phyloP scores from a whole-genome alignment of 2,888 invertebrate species.

The Acronicta aceris region DNA sequence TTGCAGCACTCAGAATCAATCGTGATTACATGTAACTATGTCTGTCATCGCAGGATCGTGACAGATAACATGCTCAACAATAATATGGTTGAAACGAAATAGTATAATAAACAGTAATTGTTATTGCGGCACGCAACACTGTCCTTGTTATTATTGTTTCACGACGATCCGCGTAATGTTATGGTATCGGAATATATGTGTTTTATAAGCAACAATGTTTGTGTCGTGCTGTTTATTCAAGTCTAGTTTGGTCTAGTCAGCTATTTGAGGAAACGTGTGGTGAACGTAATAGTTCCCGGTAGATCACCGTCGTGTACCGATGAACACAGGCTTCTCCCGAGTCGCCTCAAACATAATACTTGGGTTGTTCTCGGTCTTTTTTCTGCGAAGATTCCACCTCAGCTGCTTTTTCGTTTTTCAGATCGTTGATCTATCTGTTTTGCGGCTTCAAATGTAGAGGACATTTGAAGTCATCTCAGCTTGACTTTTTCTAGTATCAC shows the following conservation, averaged over 20 bases:
- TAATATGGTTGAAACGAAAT: slow-evolving; percentile 38
- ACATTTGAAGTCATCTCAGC: too few species aligned
- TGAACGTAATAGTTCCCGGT: background rate
- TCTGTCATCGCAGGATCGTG: slow-evolving; percentile 34
- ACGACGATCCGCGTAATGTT: slow-evolving; percentile 47
- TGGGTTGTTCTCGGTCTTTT: too few species aligned
- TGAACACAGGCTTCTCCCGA: too few species aligned
- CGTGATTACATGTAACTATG: slow-evolving; percentile 21
- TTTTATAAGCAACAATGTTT: slow-evolving; percentile 51
- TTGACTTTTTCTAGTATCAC: too few species aligned
- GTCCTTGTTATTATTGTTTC: slow-evolving; percentile 52
- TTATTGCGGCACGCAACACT: slow-evolving; percentile 55
- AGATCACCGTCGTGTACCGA: too few species aligned
- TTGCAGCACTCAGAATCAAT: background rate
- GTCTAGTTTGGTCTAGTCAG: slow-evolving; percentile 21
- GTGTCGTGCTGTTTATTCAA: slow-evolving; percentile 22
- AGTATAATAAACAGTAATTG: slow-evolving; percentile 57
- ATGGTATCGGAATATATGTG: slow-evolving; percentile 51
- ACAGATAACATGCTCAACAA: slow-evolving; percentile 25
- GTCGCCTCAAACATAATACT: too few species aligned
- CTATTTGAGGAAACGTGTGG: slow-evolving; percentile 1
- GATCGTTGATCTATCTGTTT: too few species aligned
- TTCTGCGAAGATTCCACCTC: background rate
- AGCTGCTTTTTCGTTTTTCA: too few species aligned
- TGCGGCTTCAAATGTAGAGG: too few species aligned